Evolutionary conservation across 2,113 vertebrate genomes (phyloP), one percentile per base, ranked within the genome.

Genomic region (Larimichthys polyactis): DNA sequence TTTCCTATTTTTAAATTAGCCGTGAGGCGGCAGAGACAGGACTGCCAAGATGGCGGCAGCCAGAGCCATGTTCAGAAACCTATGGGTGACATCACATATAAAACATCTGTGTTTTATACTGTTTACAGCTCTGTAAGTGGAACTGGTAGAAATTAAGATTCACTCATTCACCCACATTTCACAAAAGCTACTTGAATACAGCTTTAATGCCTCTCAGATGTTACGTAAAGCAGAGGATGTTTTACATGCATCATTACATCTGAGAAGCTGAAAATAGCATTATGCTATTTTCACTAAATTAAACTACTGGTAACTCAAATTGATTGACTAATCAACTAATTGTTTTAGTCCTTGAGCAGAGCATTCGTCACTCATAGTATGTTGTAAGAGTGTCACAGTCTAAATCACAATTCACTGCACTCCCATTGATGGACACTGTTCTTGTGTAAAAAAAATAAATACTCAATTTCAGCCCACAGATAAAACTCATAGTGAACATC

Each of bases 401-500:
- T 32, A 17, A 4, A 11, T 54, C 8, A 20, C 27, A 20, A 14
- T 46, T 46, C 12, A 14, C 36, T 40, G 36, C 7, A 40, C 27
- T 40, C 5, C 17, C 65, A 9, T 9, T 71, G 20, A 24, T 22
- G 54, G 46, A 32, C 43, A 51, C 27, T 52, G 27, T 66, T 36
- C 46, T 36, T 16, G 9, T 22, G 19, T 57, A 32, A 16, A 1
- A n/a, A 22, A 27, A 27, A 24, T 59, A 27, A 27, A 24, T 59
- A 8, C 54, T 52, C n/a, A 7, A 48, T 40, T 64, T 74, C 20
- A 32, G 51, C n/a, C 29, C 52, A 75, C 48, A 66, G 22, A 82
- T 24, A 46, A 81, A 79, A 40, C 64, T 29, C 29, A 54, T 58
- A 59, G 49, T 43, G 66, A 76, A 60, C 48, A 69, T 86, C 2